Evolutionary conservation across 2,888 invertebrate species (phyloP).

Genomic region (Rhaphigaster nebulosa): DNA sequence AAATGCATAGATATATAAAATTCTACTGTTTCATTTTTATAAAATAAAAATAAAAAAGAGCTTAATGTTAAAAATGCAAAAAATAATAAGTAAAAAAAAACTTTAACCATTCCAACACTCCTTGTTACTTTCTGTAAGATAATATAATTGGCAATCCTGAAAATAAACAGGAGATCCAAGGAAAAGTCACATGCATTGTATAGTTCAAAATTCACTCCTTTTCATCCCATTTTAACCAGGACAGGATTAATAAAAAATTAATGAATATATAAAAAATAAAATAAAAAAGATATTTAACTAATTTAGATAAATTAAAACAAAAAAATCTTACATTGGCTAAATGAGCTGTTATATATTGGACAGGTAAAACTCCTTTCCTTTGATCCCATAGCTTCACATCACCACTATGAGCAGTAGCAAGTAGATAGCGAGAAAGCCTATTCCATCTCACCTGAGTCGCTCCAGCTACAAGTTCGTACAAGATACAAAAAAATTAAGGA

Average conservation of each 20-base stretch:
- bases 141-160: too few species aligned
- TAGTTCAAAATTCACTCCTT: background rate
- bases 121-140: too few species aligned
- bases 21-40: too few species aligned
- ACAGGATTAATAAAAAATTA: background rate
- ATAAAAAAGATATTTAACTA: conserved; percentile 47
- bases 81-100: too few species aligned
- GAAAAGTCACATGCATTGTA: background rate
- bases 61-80: too few species aligned
- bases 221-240: background rate
- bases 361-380: conserved; percentile 86
- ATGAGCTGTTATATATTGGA: conserved; percentile 95
- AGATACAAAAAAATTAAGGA: background rate
- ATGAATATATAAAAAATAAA: too few species aligned
- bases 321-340: conserved; percentile 73
- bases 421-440: conserved; percentile 82
- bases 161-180: background rate
- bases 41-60: too few species aligned
- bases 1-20: too few species aligned
- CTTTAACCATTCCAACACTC: too few species aligned
- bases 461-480: conserved; percentile 75
- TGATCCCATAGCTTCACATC: conserved; percentile 97
- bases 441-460: conserved; percentile 97
- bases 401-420: conserved; percentile 96
- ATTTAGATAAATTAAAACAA: background rate